Conservation (phyloP, 2,797 vertebrate genomes). For the Arctocebus calabarensis region DNA sequence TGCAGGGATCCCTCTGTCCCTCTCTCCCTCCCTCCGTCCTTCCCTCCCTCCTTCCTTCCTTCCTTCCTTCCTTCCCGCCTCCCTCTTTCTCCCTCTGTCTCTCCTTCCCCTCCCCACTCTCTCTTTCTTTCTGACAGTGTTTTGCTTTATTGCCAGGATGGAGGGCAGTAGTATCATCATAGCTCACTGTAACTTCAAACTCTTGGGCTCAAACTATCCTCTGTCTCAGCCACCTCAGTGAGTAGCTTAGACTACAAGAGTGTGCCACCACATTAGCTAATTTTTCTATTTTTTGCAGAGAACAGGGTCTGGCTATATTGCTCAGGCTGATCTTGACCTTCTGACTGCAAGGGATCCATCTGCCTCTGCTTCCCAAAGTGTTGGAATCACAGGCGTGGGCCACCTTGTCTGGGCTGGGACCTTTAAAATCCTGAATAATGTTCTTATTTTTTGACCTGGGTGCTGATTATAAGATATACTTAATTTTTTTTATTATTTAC, state of each 20-base stretch:
- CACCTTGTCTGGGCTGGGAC: not conserved
- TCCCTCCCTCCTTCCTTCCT: too few species aligned
- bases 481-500: not conserved
- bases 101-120: too few species aligned
- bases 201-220: not conserved
- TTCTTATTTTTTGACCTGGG: slow-evolving; percentile 2
- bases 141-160: not conserved
- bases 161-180: not conserved
- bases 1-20: not conserved
- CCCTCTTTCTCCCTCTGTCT: too few species aligned
- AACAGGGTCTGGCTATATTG: not conserved
- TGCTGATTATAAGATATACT: not conserved
- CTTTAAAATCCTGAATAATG: not conserved
- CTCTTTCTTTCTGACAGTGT: not conserved
- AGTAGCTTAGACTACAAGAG: not conserved
- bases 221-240: not conserved
- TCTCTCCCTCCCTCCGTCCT: too few species aligned
- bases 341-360: not conserved
- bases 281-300: not conserved
- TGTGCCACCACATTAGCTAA: not conserved
- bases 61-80: too few species aligned
- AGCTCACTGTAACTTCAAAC: not conserved
- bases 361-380: not conserved
- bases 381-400: not conserved
- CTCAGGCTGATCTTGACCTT: not conserved